These are phyloP conservation scores for Dromococcyx pavoninus DNA, from an alignment of 2,797 vertebrate species.

Conservation along the genomic window DNA sequence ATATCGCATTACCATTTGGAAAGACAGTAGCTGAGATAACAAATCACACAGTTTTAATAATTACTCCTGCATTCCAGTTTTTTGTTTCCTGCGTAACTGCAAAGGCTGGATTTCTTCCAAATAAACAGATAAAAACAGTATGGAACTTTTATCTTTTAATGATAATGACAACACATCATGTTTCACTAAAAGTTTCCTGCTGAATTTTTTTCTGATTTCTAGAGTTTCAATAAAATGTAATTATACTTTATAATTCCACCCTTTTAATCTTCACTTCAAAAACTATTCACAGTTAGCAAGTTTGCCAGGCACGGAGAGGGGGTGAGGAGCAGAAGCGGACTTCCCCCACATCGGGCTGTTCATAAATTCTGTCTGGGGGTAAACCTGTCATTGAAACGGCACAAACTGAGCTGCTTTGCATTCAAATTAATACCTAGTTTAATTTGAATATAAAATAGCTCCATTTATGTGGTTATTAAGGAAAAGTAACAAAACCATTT, in stretches of 20 bases:
- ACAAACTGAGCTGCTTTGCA: constrained; percentile 79
- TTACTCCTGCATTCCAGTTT: constrained; percentile 83
- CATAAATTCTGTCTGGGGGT: constrained; percentile 70
- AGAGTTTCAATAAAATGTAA: constrained; percentile 83
- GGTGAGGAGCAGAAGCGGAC: constrained; percentile 41
- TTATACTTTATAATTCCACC: constrained; percentile 84
- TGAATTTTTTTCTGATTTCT: constrained; percentile 80
- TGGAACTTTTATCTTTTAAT: constrained; percentile 87
- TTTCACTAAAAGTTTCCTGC: constrained; percentile 82
- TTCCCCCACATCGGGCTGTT: constrained; percentile 57
- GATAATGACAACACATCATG: constrained; percentile 85
- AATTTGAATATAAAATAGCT: constrained; percentile 85
- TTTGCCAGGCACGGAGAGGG: constrained; percentile 61
- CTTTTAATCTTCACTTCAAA: constrained; percentile 83
- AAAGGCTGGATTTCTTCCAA: constrained; percentile 84
- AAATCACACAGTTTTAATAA: constrained; percentile 87
- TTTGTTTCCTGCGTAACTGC: constrained; percentile 83
- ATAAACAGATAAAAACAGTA: constrained; percentile 88
- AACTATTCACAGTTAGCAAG: constrained; percentile 76
- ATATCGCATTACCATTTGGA: constrained; percentile 86
- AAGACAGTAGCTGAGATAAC: constrained; percentile 87
- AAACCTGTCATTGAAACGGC: constrained; percentile 75
- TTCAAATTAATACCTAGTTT: constrained; percentile 83
- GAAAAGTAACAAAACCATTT: constrained; percentile 72
- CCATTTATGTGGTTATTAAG: constrained; percentile 73